Conservation (phyloP, 2,797 vertebrate genomes). For the Pristis pectinata region DNA sequence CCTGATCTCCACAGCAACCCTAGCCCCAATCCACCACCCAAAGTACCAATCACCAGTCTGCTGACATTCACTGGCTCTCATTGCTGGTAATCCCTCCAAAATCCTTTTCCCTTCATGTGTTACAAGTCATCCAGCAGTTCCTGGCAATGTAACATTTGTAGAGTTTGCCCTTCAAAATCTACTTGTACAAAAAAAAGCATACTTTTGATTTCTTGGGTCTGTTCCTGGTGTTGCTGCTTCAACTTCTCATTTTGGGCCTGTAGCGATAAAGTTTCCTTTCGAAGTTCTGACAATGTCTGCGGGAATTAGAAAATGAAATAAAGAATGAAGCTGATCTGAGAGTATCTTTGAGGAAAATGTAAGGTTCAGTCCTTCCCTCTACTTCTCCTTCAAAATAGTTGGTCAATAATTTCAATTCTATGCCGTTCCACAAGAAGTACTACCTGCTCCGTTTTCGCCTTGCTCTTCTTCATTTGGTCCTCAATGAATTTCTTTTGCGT, state of each 20-base stretch:
- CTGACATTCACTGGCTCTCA: too few relatives aligned
- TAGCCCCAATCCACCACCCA: too few relatives aligned
- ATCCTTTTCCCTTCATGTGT: too few relatives aligned
- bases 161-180: too few relatives aligned
- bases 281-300: slow-evolving; percentile 52
- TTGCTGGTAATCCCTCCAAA: too few relatives aligned
- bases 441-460: slow-evolving; percentile 69
- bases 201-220: slow-evolving; percentile 74
- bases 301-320: background rate
- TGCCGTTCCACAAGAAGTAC: background rate
- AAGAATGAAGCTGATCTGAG: background rate
- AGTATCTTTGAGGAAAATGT: too few relatives aligned
- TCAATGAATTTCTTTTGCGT: slow-evolving; percentile 60
- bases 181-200: slow-evolving; percentile 25
- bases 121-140: too few relatives aligned
- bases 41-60: too few relatives aligned
- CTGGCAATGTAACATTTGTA: too few relatives aligned
- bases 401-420: background rate
- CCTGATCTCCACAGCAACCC: too few relatives aligned
- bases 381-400: background rate
- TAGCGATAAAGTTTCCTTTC: slow-evolving; percentile 61
- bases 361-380: background rate
- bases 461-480: slow-evolving; percentile 65
- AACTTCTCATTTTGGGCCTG: slow-evolving; percentile 64
- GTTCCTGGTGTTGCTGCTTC: slow-evolving; percentile 63